Percentiles rank a stretch among this genome's conserved stretches.
Evolutionary conservation across 2,113 vertebrate species (phyloP).

Genomic region (Notothenia coriiceps): DNA sequence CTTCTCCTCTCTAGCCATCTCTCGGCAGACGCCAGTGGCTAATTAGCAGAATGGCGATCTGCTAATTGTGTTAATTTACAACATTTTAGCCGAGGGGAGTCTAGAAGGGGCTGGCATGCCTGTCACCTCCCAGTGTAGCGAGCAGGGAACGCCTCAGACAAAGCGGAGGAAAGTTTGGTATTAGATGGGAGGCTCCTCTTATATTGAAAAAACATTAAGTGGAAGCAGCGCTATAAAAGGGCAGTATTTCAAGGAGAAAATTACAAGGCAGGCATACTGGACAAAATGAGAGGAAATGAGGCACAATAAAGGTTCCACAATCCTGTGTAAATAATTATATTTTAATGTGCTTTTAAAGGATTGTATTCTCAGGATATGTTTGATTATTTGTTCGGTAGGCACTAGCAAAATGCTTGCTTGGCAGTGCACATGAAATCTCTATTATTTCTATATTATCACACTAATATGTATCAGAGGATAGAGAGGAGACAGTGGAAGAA

Average conservation of each 20-base stretch:
- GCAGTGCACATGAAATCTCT: neutral
- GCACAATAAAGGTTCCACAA: neutral
- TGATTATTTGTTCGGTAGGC: conserved; percentile 1
- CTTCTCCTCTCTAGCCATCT: conserved; percentile 86
- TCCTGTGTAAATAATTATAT: neutral
- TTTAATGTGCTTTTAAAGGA: neutral
- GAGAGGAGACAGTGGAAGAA: neutral
- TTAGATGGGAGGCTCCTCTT: conserved; percentile 51
- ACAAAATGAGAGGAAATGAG: conserved; percentile 16
- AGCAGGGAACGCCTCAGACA: conserved; percentile 90
- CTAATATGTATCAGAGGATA: neutral
- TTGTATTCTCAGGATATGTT: neutral
- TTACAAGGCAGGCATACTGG: conserved; percentile 8
- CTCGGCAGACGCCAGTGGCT: conserved; percentile 93
- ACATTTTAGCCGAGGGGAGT: conserved; percentile 97
- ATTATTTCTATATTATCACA: conserved; percentile 19
- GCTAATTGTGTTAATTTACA: conserved; percentile 99
- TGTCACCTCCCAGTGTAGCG: conserved; percentile 89
- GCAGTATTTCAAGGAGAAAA: conserved; percentile 32
- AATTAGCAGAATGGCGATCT: conserved; percentile 97
- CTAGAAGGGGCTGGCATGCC: conserved; percentile 89
- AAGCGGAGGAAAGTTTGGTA: conserved; percentile 69
- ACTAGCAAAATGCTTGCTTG: neutral
- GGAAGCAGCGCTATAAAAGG: conserved; percentile 13
- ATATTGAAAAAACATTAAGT: conserved; percentile 42